phyloP scores from a whole-genome alignment of 2,113 vertebrate species.

The rat (Rattus norvegicus) region GRCr8 NC_086025.1:132446001-132446500 shows the following conservation, averaged over 20 bases:
- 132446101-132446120: conserved; percentile 88
- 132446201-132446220: conserved; percentile 85
- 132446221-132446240: conserved; percentile 45
- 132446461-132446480: neutral
- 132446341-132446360: neutral
- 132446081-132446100: conserved; percentile 86
- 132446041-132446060: neutral
- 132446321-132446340: neutral
- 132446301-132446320: neutral
- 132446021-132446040: neutral
- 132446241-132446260: conserved; percentile 17
- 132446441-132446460: neutral
- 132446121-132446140: conserved; percentile 84
- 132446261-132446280: neutral
- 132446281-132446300: neutral
- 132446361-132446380: neutral
- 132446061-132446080: fast-evolving
- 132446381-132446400: neutral
- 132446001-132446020: neutral
- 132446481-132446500: neutral
- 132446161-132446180: conserved; percentile 73
- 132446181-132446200: conserved; percentile 76
- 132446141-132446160: conserved; percentile 57
- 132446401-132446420: neutral
- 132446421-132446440: neutral